phyloP scores from a whole-genome alignment of 2,797 vertebrate species.

The Clarias platycephalus region DNA sequence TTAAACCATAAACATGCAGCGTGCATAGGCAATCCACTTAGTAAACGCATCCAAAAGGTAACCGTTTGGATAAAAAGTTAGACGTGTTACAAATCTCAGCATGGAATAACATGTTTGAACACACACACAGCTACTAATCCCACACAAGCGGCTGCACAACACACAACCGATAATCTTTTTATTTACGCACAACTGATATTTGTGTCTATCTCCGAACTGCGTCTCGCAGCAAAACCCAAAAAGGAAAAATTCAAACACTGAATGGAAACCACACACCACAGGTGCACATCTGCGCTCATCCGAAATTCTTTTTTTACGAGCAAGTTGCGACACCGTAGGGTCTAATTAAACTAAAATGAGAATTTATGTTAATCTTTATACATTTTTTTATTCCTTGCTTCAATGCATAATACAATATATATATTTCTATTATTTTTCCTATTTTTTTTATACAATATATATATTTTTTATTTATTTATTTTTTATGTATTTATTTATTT shows the following conservation, averaged over 20 bases:
- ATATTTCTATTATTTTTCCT: too few species aligned
- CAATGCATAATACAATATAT: not conserved
- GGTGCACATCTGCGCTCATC: slow-evolving; percentile 1
- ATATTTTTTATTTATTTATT: not conserved
- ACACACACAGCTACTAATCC: slow-evolving; percentile 8
- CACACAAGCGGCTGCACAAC: not conserved
- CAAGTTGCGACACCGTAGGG: not conserved
- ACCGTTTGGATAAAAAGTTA: not conserved
- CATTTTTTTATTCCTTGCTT: not conserved
- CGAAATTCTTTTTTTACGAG: not conserved
- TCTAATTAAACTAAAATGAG: not conserved
- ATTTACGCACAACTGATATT: not conserved
- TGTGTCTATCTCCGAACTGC: not conserved
- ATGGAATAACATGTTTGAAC: not conserved
- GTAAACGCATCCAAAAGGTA: not conserved
- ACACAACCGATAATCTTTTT: not conserved
- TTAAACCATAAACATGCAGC: not conserved
- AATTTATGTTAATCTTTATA: not conserved
- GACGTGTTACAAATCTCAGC: not conserved
- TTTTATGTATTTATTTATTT: not conserved
- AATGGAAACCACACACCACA: slow-evolving; percentile 34
- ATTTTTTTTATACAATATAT: too few species aligned
- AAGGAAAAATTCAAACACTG: slow-evolving; percentile 19
- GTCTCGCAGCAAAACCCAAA: slow-evolving; percentile 14
- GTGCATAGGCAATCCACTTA: not conserved